Evolutionary conservation across 2,113 vertebrate genomes (phyloP).

Genomic region (Paradisaea rubra): DNA sequence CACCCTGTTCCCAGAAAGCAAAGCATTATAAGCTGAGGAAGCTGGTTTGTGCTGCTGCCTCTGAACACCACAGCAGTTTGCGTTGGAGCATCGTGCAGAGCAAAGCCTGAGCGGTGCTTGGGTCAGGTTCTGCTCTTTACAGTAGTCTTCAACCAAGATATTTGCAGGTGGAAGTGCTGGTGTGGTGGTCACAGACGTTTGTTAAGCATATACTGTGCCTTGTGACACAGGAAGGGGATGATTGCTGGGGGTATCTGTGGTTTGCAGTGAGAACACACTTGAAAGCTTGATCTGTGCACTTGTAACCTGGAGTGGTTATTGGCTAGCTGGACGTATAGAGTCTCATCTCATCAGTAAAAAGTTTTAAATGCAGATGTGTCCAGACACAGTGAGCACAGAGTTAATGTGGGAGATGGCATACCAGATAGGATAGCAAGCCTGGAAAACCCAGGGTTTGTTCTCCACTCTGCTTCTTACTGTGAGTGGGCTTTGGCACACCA

Average conservation of each 20-base stretch:
- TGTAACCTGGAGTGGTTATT: not conserved
- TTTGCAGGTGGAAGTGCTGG: not conserved
- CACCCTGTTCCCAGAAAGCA: not conserved
- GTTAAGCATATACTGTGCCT: not conserved
- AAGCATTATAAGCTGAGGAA: not conserved
- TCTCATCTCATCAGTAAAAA: not conserved
- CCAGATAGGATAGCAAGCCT: not conserved
- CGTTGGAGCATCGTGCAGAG: not conserved
- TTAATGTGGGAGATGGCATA: not conserved
- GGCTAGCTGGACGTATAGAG: not conserved
- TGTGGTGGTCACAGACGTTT: slow-evolving; percentile 13
- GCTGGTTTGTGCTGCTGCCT: not conserved
- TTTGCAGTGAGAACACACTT: not conserved
- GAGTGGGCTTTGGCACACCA: not conserved
- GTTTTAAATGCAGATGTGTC: not conserved
- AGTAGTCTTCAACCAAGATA: not conserved
- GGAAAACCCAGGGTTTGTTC: not conserved
- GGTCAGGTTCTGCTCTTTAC: not conserved
- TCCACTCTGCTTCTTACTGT: not conserved
- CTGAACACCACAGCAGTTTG: not conserved
- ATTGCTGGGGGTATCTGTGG: not conserved
- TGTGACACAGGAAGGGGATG: not conserved
- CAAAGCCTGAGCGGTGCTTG: not conserved
- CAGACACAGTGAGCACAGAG: not conserved
- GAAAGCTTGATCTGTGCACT: not conserved